Evolutionary conservation across 2,888 invertebrate species (phyloP), one percentile per base, ranked within the genome.

Genomic region (Tinea semifulvella): DNA sequence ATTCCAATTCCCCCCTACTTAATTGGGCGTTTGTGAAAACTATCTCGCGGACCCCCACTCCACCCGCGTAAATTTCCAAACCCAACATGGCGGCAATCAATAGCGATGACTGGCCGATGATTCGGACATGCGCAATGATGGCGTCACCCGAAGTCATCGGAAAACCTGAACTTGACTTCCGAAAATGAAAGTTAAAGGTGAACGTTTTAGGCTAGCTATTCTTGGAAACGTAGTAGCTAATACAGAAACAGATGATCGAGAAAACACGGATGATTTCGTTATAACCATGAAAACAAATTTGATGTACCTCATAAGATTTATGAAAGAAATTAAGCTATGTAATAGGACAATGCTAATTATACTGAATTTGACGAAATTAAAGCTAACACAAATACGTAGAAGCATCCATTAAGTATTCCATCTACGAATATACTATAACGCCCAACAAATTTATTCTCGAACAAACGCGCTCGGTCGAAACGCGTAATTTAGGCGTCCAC

Each of bases 31-130:
- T 31, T 75, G 76, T 76, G 79, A 79, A 80, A 80, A 80, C 79
- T 79, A 80, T 80, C 75, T 67, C 73, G 74, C 26, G 27, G 73
- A 72, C 68, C 58, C 59, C 43, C 54, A 53, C 58, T 57, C 55
- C 56, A 48, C 52, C 59, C 66, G 66, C 57, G 62, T 63, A 65
- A 65, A 71, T 76, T 76, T 43, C 43, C 50, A 45, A 53, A 49
- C 75, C 67, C 79, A 75, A 75, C 72, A 72, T 76, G 79, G 76
- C 77, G 56, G 70, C 65, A 75, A 82, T 82, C 82, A 77, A 82
- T 82, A 81, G 77, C 81, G 72, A 81, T 81, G 79, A 81, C 75
- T 79, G 76, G 68, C 68, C 43, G 80, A 77, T 81, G 80, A 80
- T 65, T 76, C 59, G 65, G 63, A 62, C 77, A 76, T 75, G 77